A percentile compares a stretch with the other conserved stretches of the same genome.
phyloP scores from a whole-genome alignment of 92 coral and sea anemone species.

The Phenganax stokvisi region DNA sequence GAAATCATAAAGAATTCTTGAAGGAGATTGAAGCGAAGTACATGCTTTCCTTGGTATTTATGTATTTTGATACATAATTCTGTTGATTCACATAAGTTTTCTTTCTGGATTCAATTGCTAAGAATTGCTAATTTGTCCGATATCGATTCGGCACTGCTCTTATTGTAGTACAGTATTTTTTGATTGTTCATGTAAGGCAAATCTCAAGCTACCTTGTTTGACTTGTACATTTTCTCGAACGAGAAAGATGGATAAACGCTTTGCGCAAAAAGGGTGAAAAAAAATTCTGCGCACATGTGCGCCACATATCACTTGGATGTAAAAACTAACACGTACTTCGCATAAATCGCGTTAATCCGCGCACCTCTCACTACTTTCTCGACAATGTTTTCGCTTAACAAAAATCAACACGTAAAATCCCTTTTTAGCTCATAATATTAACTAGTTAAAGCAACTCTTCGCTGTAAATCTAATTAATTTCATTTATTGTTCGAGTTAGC shows the following conservation, averaged over 20 bases:
- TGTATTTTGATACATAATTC: no score
- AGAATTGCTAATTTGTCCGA: no score
- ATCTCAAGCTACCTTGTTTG: no score
- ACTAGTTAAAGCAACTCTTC: neutral
- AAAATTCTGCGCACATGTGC: neutral
- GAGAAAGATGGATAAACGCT: slow-evolving; percentile 79
- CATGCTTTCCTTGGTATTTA: no score
- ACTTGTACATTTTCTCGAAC: slow-evolving; percentile 37
- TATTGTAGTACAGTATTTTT: no score
- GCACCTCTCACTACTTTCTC: neutral
- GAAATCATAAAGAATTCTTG: no score
- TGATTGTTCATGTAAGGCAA: no score
- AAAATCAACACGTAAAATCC: slow-evolving; percentile 24
- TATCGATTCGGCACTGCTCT: no score
- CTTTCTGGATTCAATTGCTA: no score
- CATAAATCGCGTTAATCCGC: neutral
- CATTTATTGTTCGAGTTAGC: slow-evolving; percentile 19
- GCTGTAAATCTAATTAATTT: slow-evolving; percentile 24
- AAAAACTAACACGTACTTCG: neutral
- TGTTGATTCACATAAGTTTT: no score
- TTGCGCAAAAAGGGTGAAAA: neutral
- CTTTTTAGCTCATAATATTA: neutral
- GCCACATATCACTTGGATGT: neutral
- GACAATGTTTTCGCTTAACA: slow-evolving; percentile 23
- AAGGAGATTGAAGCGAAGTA: no score